phyloP scores from a whole-genome alignment of 2,888 invertebrate genomes.

The Hoplodrina ambigua region DNA sequence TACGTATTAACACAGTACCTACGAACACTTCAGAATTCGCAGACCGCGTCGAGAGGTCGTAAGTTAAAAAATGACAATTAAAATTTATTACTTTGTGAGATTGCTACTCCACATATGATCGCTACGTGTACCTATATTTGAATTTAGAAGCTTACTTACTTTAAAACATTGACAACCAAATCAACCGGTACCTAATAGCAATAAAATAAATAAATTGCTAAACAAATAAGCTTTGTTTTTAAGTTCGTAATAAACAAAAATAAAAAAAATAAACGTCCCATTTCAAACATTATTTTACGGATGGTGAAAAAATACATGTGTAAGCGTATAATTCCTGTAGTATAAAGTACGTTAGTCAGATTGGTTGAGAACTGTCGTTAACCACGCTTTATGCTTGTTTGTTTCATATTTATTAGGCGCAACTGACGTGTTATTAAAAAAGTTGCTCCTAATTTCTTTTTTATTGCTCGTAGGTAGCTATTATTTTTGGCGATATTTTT shows the following conservation, averaged over 20 bases:
- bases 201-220: background rate
- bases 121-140: no score
- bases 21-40: no score
- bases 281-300: background rate
- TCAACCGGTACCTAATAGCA: no score
- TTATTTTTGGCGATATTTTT: constrained; percentile 33
- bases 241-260: background rate
- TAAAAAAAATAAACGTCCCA: background rate
- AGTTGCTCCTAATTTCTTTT: constrained; percentile 54
- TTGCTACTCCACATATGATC: no score
- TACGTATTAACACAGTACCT: no score
- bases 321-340: constrained; percentile 7
- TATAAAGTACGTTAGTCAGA: constrained; percentile 36
- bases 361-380: constrained; percentile 60
- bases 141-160: no score
- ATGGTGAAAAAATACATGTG: constrained; percentile 7
- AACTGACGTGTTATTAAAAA: constrained; percentile 59
- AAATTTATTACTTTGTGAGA: no score
- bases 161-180: no score
- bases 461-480: constrained; percentile 38
- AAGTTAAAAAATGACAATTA: no score
- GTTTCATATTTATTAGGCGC: constrained; percentile 48
- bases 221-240: background rate
- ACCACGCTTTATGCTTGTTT: constrained; percentile 43
- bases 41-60: no score